phyloP scores from a whole-genome alignment of 2,797 vertebrate genomes.

The Octomys mimax region DNA sequence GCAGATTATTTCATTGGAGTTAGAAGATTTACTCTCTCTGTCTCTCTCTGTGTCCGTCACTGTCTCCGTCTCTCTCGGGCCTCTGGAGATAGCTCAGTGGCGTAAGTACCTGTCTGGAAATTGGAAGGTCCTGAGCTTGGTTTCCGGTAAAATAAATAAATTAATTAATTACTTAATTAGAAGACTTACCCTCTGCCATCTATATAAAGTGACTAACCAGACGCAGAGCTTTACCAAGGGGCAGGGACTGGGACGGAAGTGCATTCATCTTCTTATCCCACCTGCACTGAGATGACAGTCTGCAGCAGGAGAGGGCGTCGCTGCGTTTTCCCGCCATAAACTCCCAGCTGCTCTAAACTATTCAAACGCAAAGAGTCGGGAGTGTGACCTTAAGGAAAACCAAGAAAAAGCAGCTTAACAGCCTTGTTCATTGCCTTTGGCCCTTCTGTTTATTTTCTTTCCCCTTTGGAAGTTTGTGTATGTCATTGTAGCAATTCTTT shows the following conservation, averaged over 20 bases:
- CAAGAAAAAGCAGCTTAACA: neutral
- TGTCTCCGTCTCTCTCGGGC: no score
- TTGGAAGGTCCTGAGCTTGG: no score
- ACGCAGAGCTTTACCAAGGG: neutral
- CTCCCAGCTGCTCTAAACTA: neutral
- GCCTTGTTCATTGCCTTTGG: neutral
- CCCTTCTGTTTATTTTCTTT: neutral
- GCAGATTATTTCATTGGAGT: neutral
- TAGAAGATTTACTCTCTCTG: neutral
- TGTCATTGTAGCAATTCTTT: neutral
- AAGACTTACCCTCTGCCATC: neutral
- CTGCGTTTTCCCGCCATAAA: neutral
- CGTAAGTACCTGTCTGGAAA: no score
- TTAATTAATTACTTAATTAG: neutral
- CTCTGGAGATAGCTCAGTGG: no score
- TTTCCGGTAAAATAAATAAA: no score
- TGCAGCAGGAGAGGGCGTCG: neutral
- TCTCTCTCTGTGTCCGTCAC: no score
- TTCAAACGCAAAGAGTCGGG: neutral
- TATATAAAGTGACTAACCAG: neutral
- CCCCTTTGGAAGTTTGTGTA: neutral
- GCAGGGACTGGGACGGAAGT: neutral
- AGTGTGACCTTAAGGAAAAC: conserved; percentile 5
- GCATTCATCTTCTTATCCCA: neutral
- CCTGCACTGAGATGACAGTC: no score